These are phyloP conservation scores for Streptopelia turtur DNA, from an alignment of 2,797 vertebrate genomes.

Conservation along the genomic window DNA sequence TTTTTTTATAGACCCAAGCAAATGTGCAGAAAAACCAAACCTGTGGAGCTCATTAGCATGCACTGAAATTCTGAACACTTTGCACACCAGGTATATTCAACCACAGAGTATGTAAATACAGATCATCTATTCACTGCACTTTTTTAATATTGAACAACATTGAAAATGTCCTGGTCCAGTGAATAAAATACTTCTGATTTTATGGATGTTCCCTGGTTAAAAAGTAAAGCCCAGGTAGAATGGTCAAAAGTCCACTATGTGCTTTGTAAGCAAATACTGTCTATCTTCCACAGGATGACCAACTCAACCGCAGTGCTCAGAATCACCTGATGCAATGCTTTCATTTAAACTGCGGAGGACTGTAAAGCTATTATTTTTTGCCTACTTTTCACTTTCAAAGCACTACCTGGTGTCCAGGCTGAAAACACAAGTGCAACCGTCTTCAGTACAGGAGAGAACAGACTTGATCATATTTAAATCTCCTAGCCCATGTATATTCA, in stretches of 20 bases:
- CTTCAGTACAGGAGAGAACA: not conserved
- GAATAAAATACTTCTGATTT: not conserved
- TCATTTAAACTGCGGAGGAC: not conserved
- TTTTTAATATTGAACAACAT: conserved; percentile 1
- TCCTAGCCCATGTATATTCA: not conserved
- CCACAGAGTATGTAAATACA: not conserved
- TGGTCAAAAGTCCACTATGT: not conserved
- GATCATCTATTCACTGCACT: not conserved
- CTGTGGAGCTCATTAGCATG: not conserved
- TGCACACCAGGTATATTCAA: not conserved
- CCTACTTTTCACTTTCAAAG: not conserved
- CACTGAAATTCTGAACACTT: not conserved
- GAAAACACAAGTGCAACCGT: not conserved
- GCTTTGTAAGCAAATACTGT: conserved; percentile 18
- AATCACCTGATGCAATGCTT: not conserved
- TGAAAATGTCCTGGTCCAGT: not conserved
- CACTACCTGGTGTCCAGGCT: not conserved
- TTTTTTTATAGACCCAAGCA: not conserved
- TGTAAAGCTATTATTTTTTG: not conserved
- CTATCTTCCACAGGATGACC: not conserved
- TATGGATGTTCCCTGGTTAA: not conserved
- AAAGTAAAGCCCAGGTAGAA: not conserved
- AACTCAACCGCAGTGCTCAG: not conserved
- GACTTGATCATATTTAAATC: not conserved
- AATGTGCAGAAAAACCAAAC: not conserved